These are phyloP conservation scores for Thymelicus acteon DNA, from an alignment of 2,888 invertebrate genomes.

Conservation along the genomic window DNA sequence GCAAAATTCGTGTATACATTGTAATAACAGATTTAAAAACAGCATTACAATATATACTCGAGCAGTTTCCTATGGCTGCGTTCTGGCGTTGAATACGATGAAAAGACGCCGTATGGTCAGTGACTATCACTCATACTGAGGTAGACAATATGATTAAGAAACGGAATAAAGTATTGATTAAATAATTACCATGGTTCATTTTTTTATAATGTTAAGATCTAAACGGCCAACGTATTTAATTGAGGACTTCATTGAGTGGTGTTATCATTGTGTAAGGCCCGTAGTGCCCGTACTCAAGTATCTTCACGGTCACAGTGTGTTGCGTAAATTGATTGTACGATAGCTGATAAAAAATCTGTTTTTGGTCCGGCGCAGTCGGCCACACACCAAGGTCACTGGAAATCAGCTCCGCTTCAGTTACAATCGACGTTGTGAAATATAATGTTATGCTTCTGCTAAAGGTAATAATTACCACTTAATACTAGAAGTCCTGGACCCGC, in stretches of 20 bases:
- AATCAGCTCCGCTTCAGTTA: conserved; percentile 9
- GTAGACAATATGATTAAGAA: too few species aligned
- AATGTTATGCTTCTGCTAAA: background rate
- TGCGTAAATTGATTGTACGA: conserved; percentile 45
- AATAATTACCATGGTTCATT: too few species aligned
- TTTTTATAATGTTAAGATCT: background rate
- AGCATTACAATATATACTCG: too few species aligned
- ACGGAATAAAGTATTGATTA: too few species aligned
- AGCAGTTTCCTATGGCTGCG: too few species aligned
- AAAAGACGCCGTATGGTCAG: too few species aligned
- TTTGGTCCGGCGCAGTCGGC: conserved; percentile 40
- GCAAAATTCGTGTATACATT: too few species aligned
- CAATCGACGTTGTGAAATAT: background rate
- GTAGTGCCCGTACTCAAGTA: conserved; percentile 2
- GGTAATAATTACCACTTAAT: too few species aligned
- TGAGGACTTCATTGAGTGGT: conserved; percentile 11
- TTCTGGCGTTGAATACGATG: too few species aligned
- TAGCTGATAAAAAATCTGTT: conserved; percentile 39
- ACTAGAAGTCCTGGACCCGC: too few species aligned
- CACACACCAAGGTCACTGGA: conserved; percentile 19
- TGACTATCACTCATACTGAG: too few species aligned
- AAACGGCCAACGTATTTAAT: conserved; percentile 2
- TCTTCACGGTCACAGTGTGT: conserved; percentile 61
- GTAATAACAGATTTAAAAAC: too few species aligned
- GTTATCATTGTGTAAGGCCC: conserved; percentile 9